Conservation (phyloP, 2,888 invertebrate genomes). For the Sminthurides aquaticus region DNA sequence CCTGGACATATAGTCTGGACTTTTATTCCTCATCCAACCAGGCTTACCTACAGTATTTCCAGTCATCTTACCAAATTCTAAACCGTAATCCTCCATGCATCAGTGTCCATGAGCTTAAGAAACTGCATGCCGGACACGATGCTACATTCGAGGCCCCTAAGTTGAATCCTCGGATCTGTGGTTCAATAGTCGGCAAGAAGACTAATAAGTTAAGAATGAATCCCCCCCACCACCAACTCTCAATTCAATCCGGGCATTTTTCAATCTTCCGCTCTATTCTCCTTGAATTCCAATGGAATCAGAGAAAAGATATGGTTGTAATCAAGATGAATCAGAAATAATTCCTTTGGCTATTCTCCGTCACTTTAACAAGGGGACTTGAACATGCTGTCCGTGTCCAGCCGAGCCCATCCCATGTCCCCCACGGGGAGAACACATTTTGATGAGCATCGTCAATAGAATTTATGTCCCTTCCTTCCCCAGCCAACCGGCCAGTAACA, state of each 20-base stretch:
- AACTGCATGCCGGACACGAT: too few relatives aligned
- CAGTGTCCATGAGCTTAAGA: too few relatives aligned
- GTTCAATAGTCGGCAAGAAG: neutral
- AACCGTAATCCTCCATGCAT: too few relatives aligned
- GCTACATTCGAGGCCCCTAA: neutral
- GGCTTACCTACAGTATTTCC: too few relatives aligned
- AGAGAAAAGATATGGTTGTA: neutral
- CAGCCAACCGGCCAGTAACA: neutral
- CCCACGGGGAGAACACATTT: conserved; percentile 19
- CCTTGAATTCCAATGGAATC: neutral
- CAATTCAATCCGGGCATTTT: too few relatives aligned
- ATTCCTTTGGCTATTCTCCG: neutral
- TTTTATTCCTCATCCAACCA: too few relatives aligned
- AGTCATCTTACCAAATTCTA: too few relatives aligned
- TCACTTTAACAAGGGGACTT: neutral
- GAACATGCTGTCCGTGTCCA: conserved; percentile 9
- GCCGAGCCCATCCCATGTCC: conserved; percentile 13
- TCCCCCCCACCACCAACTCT: neutral
- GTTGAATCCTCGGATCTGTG: neutral
- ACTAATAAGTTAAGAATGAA: neutral
- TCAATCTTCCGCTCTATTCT: neutral
- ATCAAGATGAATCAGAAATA: neutral
- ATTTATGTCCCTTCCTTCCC: neutral
- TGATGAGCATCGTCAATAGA: conserved; percentile 14
- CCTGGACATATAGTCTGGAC: too few relatives aligned